Conservation (phyloP, 2,888 invertebrate genomes). For the Phania funesta region DNA sequence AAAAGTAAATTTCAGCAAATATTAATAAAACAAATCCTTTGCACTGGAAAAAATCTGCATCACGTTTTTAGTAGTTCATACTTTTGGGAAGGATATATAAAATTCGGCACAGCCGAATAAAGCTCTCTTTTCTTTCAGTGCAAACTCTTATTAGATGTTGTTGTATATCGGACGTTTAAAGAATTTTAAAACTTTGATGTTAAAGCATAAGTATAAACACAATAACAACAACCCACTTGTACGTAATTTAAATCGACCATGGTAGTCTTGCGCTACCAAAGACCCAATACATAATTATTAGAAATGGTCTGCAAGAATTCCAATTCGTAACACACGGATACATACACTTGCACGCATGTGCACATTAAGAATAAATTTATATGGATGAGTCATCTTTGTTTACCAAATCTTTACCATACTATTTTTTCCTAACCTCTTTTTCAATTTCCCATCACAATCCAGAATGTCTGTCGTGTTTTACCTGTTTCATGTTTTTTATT, state of each 20-base stretch:
- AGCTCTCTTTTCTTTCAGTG: conserved; percentile 34
- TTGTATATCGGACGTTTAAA: conserved; percentile 41
- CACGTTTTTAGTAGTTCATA: too few relatives aligned
- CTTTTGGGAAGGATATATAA: too few relatives aligned
- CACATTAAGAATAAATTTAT: not conserved
- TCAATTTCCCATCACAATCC: conserved; percentile 15
- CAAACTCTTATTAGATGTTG: conserved; percentile 3
- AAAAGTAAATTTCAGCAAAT: too few relatives aligned
- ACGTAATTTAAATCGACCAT: conserved; percentile 37
- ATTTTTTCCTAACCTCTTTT: conserved; percentile 1
- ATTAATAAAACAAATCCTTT: too few relatives aligned
- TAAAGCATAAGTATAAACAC: conserved; percentile 13
- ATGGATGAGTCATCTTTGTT: conserved; percentile 64
- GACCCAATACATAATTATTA: conserved; percentile 17
- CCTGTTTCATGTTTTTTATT: conserved; percentile 21
- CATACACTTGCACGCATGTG: conserved; percentile 57
- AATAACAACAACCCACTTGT: not conserved
- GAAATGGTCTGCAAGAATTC: conserved; percentile 44
- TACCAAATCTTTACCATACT: conserved; percentile 30
- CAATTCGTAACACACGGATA: not conserved
- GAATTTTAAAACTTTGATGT: conserved; percentile 57
- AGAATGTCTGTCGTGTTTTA: conserved; percentile 36
- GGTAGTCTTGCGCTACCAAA: conserved; percentile 11
- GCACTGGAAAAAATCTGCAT: too few relatives aligned
- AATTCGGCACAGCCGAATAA: too few relatives aligned